These are phyloP conservation scores for Salvelinus sp. DNA, from an alignment of 2,113 vertebrate genomes.

Conservation along the genomic window DNA sequence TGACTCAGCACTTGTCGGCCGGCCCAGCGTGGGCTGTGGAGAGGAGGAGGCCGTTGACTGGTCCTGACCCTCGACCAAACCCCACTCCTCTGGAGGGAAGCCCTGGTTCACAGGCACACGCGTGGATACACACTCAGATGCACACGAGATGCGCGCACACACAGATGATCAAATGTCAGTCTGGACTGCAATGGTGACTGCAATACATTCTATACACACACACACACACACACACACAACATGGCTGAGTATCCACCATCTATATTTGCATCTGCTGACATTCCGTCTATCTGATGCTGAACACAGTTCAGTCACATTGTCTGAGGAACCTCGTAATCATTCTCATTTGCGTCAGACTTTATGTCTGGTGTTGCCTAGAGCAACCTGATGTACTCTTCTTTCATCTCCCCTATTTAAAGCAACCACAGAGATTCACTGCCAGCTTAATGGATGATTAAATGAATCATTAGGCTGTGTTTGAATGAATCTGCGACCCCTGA, in stretches of 20 bases:
- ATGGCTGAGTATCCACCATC: not conserved
- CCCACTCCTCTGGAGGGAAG: not conserved
- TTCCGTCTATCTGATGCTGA: not conserved
- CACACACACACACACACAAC: not conserved
- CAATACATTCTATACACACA: too few species aligned
- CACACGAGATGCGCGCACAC: not conserved
- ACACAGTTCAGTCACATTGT: not conserved
- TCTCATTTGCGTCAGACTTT: conserved; percentile 12
- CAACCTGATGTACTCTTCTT: conserved; percentile 9
- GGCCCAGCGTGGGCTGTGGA: conserved; percentile 35
- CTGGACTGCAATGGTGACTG: not conserved
- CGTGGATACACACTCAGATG: not conserved
- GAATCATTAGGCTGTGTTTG: conserved; percentile 43
- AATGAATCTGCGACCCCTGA: conserved; percentile 8
- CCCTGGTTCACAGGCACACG: not conserved
- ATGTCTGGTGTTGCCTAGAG: not conserved
- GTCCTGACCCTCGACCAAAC: not conserved
- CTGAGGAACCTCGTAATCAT: not conserved
- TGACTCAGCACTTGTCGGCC: conserved; percentile 47
- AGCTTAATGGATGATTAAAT: conserved; percentile 44
- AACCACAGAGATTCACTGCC: conserved; percentile 20
- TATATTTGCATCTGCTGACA: not conserved
- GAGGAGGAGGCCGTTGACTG: not conserved
- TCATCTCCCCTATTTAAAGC: conserved; percentile 14
- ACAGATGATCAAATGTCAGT: not conserved